Conservation (phyloP, 1,140 invertebrate genomes). For the Meloidogyne floridensis region DNA sequence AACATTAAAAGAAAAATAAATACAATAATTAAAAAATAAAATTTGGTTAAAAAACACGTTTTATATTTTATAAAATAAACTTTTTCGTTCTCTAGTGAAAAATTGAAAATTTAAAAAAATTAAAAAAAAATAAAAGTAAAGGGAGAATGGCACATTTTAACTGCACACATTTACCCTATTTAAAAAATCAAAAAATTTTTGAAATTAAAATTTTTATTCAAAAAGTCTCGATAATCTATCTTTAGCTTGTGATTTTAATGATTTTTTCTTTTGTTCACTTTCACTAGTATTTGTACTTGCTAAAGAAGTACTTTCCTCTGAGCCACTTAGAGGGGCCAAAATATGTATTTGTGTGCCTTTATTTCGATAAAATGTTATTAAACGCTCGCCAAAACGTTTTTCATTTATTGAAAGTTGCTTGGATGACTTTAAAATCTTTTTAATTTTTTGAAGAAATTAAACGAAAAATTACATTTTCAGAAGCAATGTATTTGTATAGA, state of each 20-base stretch:
- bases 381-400: constrained; percentile 48
- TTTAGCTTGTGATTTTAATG: constrained; percentile 46
- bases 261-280: constrained; percentile 43
- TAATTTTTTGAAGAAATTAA: constrained; percentile 4
- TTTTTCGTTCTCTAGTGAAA: too few relatives aligned
- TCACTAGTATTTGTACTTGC: constrained; percentile 34
- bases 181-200: too few relatives aligned
- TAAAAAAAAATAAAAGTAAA: too few relatives aligned
- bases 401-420: constrained; percentile 16
- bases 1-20: too few relatives aligned
- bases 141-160: too few relatives aligned
- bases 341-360: constrained; percentile 60
- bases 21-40: too few relatives aligned
- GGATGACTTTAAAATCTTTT: constrained; percentile 10
- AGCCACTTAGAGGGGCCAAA: constrained; percentile 38
- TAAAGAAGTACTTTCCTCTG: constrained; percentile 34
- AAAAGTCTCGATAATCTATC: constrained; percentile 53
- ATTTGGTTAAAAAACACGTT: too few relatives aligned
- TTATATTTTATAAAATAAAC: too few relatives aligned
- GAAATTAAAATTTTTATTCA: constrained; percentile 36
- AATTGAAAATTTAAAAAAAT: too few relatives aligned
- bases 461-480: constrained; percentile 24
- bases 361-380: constrained; percentile 54
- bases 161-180: too few relatives aligned
- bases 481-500: constrained; percentile 47